Evolutionary conservation across 1,140 invertebrate species (phyloP).

Genomic region (Zaprionus taronus): DNA sequence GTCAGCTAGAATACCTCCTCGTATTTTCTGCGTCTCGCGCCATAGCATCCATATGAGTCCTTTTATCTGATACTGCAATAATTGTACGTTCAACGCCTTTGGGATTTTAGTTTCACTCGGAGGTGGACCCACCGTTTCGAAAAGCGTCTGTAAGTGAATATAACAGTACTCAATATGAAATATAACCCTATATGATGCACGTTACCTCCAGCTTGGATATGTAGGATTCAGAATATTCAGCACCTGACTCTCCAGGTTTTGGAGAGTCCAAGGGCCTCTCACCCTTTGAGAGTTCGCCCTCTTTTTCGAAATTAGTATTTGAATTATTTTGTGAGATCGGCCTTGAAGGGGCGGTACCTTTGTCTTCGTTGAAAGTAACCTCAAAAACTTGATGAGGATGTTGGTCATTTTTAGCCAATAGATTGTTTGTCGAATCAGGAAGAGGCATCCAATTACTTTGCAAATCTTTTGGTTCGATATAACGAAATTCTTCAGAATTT

Average conservation of each 20-base stretch:
- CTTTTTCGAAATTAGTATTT: background rate
- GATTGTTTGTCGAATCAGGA: background rate
- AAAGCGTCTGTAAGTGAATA: constrained; percentile 32
- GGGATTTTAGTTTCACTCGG: constrained; percentile 24
- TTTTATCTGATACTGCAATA: constrained; percentile 45
- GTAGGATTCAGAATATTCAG: constrained; percentile 37
- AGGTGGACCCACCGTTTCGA: constrained; percentile 22
- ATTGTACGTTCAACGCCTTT: constrained; percentile 17
- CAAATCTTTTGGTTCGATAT: background rate
- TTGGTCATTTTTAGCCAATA: constrained; percentile 10
- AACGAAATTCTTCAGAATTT: background rate
- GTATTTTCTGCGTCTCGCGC: constrained; percentile 90
- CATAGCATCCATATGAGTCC: constrained; percentile 94
- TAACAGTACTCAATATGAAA: too few relatives aligned
- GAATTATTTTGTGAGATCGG: background rate
- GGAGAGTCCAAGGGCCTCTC: background rate
- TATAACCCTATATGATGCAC: too few relatives aligned
- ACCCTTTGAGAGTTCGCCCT: background rate
- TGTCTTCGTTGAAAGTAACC: background rate
- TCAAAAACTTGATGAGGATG: background rate
- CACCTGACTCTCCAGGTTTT: too few relatives aligned
- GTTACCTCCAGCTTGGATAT: constrained; percentile 47
- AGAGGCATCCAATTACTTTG: background rate
- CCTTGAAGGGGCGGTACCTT: background rate
- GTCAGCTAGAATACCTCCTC: constrained; percentile 60